Evolutionary conservation across 2,113 vertebrate genomes (phyloP), one percentile per base, ranked within the genome.

Genomic region (Seriola rivoliana): DNA sequence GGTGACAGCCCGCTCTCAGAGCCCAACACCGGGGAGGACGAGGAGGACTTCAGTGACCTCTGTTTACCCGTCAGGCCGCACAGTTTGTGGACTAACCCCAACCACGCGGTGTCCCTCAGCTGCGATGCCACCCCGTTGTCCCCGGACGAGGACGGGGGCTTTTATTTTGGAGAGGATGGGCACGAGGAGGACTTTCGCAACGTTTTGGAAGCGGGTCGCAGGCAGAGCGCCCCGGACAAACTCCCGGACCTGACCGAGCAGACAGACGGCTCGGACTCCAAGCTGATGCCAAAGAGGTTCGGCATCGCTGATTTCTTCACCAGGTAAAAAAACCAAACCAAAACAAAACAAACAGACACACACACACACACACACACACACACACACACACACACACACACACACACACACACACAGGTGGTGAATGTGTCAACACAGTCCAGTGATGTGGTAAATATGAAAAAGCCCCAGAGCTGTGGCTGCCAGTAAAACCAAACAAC

Each of bases 261-360:
- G 19, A 2, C 68, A 0, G 85, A 89, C 65, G 17, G 85, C 44
- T 82, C 82, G 14, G 93, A 97, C 67, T 87, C 84, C 77, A 89
- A 80, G 36, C 88, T 94, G 60, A 92, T 94, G 73, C 89, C 93
- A 52, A 96, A 95, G 90, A 95, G 94, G 81, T 91, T 88, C 34
- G 96, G 96, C n/a, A 95, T 99, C 60, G 95, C 97, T 0, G 97
- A 99, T 70, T 98, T 99, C 93, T 97, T 99, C 88, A 95, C 95
- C 93, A 99, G 97, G 97, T 99, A 96, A 83, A 14, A 6, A 29
- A 29, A 29, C 2, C 29, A 29, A 29, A 29, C 23, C 23, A 23
- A 23, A 23, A 23, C 23, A 23, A 23, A 23, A 2, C 44, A 13
- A 17, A 50, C 48, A 50, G 7, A 54, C 50, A 54, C 50, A 54